Evolutionary conservation across 2,888 invertebrate species (phyloP).

Genomic region (Dascillus cervinus): DNA sequence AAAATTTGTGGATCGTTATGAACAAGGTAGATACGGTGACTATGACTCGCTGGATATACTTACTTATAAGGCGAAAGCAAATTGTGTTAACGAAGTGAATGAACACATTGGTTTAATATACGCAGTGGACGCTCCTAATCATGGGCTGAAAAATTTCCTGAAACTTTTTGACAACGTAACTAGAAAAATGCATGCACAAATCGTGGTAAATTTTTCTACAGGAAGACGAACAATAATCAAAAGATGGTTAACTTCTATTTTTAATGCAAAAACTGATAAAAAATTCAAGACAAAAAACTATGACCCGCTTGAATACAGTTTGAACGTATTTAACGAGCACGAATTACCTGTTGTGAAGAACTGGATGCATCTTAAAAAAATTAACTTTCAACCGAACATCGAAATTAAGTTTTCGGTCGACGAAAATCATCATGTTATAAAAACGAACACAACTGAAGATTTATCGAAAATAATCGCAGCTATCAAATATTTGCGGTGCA

Average conservation of each 20-base stretch:
- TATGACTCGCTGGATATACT: slow-evolving; percentile 11
- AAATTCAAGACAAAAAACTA: neutral
- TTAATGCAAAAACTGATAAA: neutral
- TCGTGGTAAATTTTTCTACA: slow-evolving; percentile 6
- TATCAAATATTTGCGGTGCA: slow-evolving; percentile 7
- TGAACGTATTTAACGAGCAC: slow-evolving; percentile 11
- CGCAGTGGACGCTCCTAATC: slow-evolving; percentile 1
- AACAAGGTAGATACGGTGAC: slow-evolving; percentile 9
- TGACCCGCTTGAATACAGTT: slow-evolving; percentile 3
- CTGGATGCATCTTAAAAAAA: slow-evolving; percentile 4
- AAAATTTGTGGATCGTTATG: slow-evolving; percentile 6
- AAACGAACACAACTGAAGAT: no score
- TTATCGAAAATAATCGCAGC: slow-evolving; percentile 4
- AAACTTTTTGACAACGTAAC: slow-evolving; percentile 1
- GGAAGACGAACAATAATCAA: slow-evolving; percentile 2
- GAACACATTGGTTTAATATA: slow-evolving; percentile 11
- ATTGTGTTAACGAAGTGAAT: slow-evolving; percentile 9
- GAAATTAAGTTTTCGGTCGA: no score
- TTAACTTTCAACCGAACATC: slow-evolving; percentile 5
- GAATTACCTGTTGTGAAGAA: slow-evolving; percentile 10
- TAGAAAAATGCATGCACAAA: slow-evolving; percentile 4
- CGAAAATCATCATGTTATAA: no score
- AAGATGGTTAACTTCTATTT: neutral
- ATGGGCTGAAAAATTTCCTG: slow-evolving; percentile 4
- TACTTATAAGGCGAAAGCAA: slow-evolving; percentile 8